Percentiles rank a stretch among this genome's conserved stretches.
phyloP scores from a whole-genome alignment of 2,797 vertebrate species.

The Schizopygopsis malacanthus region DNA sequence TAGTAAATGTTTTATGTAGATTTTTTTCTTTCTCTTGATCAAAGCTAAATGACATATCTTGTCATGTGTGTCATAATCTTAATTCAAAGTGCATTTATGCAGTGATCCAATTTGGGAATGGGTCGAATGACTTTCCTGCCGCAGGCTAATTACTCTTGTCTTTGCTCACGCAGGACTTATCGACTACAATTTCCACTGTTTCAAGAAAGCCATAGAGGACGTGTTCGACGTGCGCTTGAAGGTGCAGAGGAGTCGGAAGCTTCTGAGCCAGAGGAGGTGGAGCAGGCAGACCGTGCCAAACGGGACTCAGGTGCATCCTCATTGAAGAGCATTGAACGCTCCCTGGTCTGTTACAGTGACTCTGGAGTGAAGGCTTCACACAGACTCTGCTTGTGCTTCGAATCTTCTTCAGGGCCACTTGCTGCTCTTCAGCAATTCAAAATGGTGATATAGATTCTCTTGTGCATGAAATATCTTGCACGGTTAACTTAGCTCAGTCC shows the following conservation, averaged over 20 bases:
- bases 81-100: slow-evolving; percentile 33
- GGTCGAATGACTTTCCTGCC: neutral
- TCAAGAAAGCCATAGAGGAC: slow-evolving; percentile 95
- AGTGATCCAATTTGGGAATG: slow-evolving; percentile 14
- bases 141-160: neutral
- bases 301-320: slow-evolving; percentile 73
- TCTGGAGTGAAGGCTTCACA: neutral
- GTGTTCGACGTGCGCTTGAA: slow-evolving; percentile 93
- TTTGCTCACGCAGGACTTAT: slow-evolving; percentile 82
- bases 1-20: slow-evolving; percentile 34
- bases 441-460: slow-evolving; percentile 4
- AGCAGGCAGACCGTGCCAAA: slow-evolving; percentile 83
- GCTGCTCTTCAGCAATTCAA: slow-evolving; percentile 14
- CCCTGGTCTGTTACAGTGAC: neutral
- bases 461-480: slow-evolving; percentile 2
- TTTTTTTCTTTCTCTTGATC: neutral
- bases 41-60: slow-evolving; percentile 28
- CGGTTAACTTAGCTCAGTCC: neutral
- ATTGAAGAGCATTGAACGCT: slow-evolving; percentile 61
- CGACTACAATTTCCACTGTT: slow-evolving; percentile 98
- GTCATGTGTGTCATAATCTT: slow-evolving; percentile 11
- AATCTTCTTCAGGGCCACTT: neutral
- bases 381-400: neutral
- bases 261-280: slow-evolving; percentile 85
- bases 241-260: slow-evolving; percentile 87